Evolutionary conservation across 2,113 vertebrate species (phyloP), one percentile per base, ranked within the genome.

Genomic region (Baryphthengus martii): DNA sequence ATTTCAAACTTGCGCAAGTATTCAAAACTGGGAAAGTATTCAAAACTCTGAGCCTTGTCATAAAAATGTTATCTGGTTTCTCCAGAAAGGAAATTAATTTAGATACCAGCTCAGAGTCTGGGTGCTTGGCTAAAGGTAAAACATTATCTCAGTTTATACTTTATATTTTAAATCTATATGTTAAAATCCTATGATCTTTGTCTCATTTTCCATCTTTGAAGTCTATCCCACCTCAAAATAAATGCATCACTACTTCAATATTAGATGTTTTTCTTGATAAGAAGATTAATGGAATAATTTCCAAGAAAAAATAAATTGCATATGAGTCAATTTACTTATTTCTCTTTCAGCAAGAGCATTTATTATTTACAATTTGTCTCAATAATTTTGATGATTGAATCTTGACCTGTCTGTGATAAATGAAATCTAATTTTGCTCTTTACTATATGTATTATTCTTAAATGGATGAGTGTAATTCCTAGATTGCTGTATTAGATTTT

Each of bases 121-220:
- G 1, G 2, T 70, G 13, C 9, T 80, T 2, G 6, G 6, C 3
- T 52, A 55, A 62, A 1, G 0, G 12, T 68, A 29, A 87, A 74
- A 10, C 2, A 20, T 28, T 37, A 31, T 40, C 50, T 73, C 9
- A 2, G 53, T 8, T 66, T 74, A 6, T 17, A 50, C 47, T 88
- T 85, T 58, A 11, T 61, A 0, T 24, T 85, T 77, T 75, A 14
- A 42, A 31, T 14, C 26, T 71, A 3, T 23, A 47, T 7, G 1
- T 58, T 68, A 44, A 90, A 88, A 65, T 39, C 14, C 3, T 20
- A 19, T 21, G 6, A 62, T 73, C 8, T n/a, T 40, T 33, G 14
- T 49, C 47, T 55, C n/a, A n/a, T 78, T 81, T 81, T 67, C 13
- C 20, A n/a, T 66, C 16, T 72, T 81, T 87, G 49, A 75, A 44